Evolutionary conservation across 1,140 invertebrate species (phyloP).

Genomic region (Hermatobates lingyangjiaoensis): DNA sequence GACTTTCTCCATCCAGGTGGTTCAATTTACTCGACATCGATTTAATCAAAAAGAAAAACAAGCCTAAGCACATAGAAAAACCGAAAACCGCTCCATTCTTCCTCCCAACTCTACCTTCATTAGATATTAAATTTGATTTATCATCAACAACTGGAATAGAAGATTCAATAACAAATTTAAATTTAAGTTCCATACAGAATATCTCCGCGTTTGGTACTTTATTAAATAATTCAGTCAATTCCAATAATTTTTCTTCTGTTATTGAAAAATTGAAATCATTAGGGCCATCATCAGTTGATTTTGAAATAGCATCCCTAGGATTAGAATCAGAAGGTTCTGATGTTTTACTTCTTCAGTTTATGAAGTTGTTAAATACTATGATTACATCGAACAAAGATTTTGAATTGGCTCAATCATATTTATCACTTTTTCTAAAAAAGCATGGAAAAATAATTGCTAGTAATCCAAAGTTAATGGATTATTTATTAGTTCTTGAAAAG

Average conservation of each 20-base stretch:
- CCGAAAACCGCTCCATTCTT: conserved; percentile 87
- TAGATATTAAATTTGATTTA: conserved; percentile 66
- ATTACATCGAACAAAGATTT: conserved; percentile 63
- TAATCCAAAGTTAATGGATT: conserved; percentile 32
- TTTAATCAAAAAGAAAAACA: conserved; percentile 75
- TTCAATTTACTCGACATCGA: conserved; percentile 82
- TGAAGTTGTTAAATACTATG: conserved; percentile 52
- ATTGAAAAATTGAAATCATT: conserved; percentile 59
- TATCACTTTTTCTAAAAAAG: conserved; percentile 77
- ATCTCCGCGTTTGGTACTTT: conserved; percentile 44
- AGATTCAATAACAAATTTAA: conserved; percentile 20
- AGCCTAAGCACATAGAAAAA: conserved; percentile 63
- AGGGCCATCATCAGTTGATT: conserved; percentile 70
- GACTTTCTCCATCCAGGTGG: conserved; percentile 74
- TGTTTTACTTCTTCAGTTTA: conserved; percentile 54
- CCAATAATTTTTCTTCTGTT: conserved; percentile 30
- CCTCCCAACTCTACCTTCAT: conserved; percentile 68
- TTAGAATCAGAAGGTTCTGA: conserved; percentile 46
- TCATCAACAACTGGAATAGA: conserved; percentile 24
- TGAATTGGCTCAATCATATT: conserved; percentile 80
- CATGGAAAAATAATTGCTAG: conserved; percentile 46
- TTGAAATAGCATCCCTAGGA: conserved; percentile 66
- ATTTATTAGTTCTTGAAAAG: conserved; percentile 35
- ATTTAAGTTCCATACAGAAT: conserved; percentile 28
- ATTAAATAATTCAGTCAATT: conserved; percentile 26